Base-by-base conservation (phyloP, 2,888 invertebrate species). In the Phorcus lineatus region DNA sequence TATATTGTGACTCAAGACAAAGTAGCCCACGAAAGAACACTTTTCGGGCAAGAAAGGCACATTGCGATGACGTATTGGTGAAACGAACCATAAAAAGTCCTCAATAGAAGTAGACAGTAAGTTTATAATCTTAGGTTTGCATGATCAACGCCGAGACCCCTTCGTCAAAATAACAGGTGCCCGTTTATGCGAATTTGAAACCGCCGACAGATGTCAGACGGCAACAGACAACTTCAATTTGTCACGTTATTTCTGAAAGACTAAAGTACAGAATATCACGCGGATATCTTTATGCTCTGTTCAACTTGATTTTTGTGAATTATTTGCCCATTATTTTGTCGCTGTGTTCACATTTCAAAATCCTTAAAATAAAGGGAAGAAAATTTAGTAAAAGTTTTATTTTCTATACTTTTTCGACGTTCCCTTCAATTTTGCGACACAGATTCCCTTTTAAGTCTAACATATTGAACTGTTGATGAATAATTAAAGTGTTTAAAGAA, bases 1-100 rank as follows among this genome's bases (percentile, higher is more conserved):
- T 80, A 62, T 62, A 62, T 62, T 62, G 62, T 62, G 62, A 62
- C 62, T 62, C 62, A 62, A 62, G 28, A 47, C 28, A 62, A 62
- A 24, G 28, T 28, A 17, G 28, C 28, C 62, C 7, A 28, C 28
- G 28, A 62, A 24, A 62, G 62, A 16, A 24, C 24, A 62, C 62
- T 62, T 62, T 62, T 24, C 28, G 62, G 13, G 62, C 62, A 62
- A 16, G 62, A 17, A 62, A 28, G 62, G 62, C 62, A 62, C 28
- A 28, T 24, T 62, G 28, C 28, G 62, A 62, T 62, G 62, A 62
- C 62, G 62, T 62, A 62, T 62, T 62, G 62, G 28, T 62, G 62
- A 62, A 62, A 62, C 62, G 28, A 62, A 62, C 28, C 62, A 62
- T 62, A 62, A 62, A 62, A 24, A 62, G 24, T 57, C 28, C 62